phyloP scores from a whole-genome alignment of 2,797 vertebrate genomes.

The Oryzias dopingdopingensis region DNA sequence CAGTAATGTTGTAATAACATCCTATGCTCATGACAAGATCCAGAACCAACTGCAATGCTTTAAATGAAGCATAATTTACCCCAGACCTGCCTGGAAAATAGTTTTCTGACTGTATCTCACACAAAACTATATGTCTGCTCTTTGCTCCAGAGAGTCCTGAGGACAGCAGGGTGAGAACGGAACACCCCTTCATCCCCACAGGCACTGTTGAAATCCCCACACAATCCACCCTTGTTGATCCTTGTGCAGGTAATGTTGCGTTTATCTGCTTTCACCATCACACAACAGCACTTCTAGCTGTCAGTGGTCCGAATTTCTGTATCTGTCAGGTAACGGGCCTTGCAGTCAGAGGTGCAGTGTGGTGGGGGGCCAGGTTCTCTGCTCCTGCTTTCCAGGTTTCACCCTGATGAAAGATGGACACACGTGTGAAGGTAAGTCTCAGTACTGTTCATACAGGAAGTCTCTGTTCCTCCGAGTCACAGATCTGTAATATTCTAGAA shows the following conservation, averaged over 20 bases:
- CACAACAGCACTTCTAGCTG: background rate
- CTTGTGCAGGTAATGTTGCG: slow-evolving; percentile 53
- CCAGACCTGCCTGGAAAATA: too few relatives aligned
- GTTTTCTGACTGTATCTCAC: too few relatives aligned
- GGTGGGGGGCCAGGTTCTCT: slow-evolving; percentile 65
- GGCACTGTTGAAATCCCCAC: slow-evolving; percentile 13
- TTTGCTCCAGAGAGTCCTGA: slow-evolving; percentile 58
- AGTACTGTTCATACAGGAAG: background rate
- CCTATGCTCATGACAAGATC: too few relatives aligned
- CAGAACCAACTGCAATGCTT: too few relatives aligned
- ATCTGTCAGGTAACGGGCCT: slow-evolving; percentile 77
- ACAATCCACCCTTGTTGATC: slow-evolving; percentile 7
- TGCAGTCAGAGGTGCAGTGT: slow-evolving; percentile 83
- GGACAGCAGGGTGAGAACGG: slow-evolving; percentile 65
- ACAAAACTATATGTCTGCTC: background rate
- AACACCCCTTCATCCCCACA: slow-evolving; percentile 20
- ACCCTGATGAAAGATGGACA: slow-evolving; percentile 79
- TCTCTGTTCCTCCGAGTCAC: too few relatives aligned
- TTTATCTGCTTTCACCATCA: too few relatives aligned
- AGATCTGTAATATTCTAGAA: too few relatives aligned
- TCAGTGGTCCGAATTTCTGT: background rate
- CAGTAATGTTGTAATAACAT: too few relatives aligned
- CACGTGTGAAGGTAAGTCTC: slow-evolving; percentile 77
- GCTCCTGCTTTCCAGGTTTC: slow-evolving; percentile 88
- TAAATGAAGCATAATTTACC: too few relatives aligned